Base-by-base conservation (phyloP, 2,888 invertebrate genomes). In the Tholera decimalis region DNA sequence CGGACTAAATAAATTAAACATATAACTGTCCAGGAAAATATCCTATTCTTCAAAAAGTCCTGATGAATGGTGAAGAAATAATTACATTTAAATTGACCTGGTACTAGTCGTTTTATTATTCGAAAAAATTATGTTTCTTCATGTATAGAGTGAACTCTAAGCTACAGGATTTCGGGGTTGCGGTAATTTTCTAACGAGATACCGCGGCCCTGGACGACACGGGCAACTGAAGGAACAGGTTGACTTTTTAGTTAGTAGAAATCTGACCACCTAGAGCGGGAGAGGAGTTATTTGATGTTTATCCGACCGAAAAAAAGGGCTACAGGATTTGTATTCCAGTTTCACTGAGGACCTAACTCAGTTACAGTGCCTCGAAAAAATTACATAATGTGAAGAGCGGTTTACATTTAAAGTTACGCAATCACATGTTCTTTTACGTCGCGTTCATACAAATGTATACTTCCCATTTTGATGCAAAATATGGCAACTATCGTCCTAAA, bases 391-490 rank as follows among this genome's bases (percentile, higher is more conserved):
- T 28, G 37, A 47, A 75, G 56, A 49, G 24, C 35, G 24, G 24
- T 47, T 47, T 35, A 47, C n/a, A 37, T 56, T 41, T 13, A 68
- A 26, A n/a, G 43, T 69, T 69, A 69, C 37, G 58, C 49, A 68
- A 56, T 56, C 35, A 28, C 24, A 47, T 49, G 41, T 37, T 54
- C 33, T 47, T 47, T 69, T 57, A 57, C 18, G 39, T 51, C 35
- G 75, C 30, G 37, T 60, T 24, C 35, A 41, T 49, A 28, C 35
- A 47, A 47, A 63, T 28, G 35, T 22, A 13, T 43, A 41, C 50
- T 73, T 65, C 6, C 20, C 41, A 67, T 43, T 71, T 80, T 75
- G 69, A 79, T 72, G 79, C 64, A 74, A 77, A 81, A 72, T 69
- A 59, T 63, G 56, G 66, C 58, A 71, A 68, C 68, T 81, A 66